Base-by-base conservation (phyloP, 2,113 vertebrate species). In the Chelonoidis abingdonii region DNA sequence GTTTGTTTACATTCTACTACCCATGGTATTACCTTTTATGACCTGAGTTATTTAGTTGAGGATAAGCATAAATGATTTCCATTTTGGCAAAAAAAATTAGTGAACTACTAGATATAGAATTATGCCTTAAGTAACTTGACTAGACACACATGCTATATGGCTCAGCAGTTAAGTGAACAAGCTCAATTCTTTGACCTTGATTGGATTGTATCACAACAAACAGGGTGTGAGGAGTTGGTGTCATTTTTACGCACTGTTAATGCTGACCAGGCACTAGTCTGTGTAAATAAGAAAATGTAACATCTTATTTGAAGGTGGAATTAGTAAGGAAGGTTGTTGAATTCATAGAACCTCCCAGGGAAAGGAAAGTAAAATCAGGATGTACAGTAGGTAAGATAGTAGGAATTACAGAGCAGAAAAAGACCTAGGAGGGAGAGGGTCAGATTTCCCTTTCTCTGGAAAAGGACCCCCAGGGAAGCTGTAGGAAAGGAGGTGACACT, bases 1-100 rank as follows among this genome's bases (percentile, higher is more conserved):
- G 97, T 98, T 98, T 99, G 98, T 99, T 99, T 99, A 98, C 98
- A 99, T 99, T 98, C 98, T 98, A 97, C 98, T 98, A 98, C 98
- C 98, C 98, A 98, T 98, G 98, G 98, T 98, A 98, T 98, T 98
- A 98, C 98, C 98, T 98, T 98, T 98, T 98, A 98, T 98, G 98
- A 98, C 98, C 98, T 98, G 97, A 95, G 97, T 97, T 98, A 98
- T 98, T 98, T 98, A 97, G 98, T 94, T 95, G 97, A 92, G 97
- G 98, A 98, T 96, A 97, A 97, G 96, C 97, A 88, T 93, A 98
- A 98, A 96, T 62, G 95, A 94, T 97, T 95, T 76, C 94, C 81
- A 25, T 95, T 97, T 97, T 92, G 97, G 97, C 97, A 11, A 38
- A 93, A 65, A 83, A 86, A 97, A 98, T 96, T 98, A 98, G 98